These are phyloP conservation scores for Papilio xuthus DNA, from an alignment of 1,140 invertebrate genomes.

Conservation along the genomic window DNA sequence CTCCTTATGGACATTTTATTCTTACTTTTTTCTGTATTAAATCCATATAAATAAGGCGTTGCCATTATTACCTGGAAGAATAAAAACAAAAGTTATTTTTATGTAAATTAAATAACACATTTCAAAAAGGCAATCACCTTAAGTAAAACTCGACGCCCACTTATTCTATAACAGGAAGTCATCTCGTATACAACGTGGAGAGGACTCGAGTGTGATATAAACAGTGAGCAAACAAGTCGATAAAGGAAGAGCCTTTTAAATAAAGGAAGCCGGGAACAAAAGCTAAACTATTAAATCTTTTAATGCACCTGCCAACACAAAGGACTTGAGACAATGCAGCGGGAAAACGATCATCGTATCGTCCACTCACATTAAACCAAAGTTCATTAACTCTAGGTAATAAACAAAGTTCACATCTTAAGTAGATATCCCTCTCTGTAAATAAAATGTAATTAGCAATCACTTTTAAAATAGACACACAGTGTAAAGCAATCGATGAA, in stretches of 20 bases:
- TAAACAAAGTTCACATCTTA: background rate
- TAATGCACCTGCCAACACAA: slow-evolving; percentile 27
- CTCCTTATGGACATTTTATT: too few species aligned
- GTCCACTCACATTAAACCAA: background rate
- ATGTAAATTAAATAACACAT: background rate
- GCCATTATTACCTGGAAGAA: background rate
- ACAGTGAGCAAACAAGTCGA: slow-evolving; percentile 28
- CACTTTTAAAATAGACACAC: background rate
- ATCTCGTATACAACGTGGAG: slow-evolving; percentile 20
- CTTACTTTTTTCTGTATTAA: background rate
- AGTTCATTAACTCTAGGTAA: slow-evolving; percentile 5
- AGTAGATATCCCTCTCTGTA: background rate
- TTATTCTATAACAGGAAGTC: slow-evolving; percentile 11
- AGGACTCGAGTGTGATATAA: slow-evolving; percentile 9
- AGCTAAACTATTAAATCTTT: slow-evolving; percentile 27
- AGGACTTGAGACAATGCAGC: slow-evolving; percentile 10
- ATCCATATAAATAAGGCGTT: background rate
- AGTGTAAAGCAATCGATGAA: background rate
- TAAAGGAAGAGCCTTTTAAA: slow-evolving; percentile 20
- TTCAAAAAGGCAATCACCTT: slow-evolving; percentile 7
- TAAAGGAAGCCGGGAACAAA: slow-evolving; percentile 32
- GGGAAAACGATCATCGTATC: background rate
- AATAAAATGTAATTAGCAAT: background rate
- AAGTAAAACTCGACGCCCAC: background rate
- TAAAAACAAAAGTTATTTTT: background rate